These are phyloP conservation scores for Selenia dentaria DNA, from an alignment of 2,888 invertebrate species.

Conservation along the genomic window DNA sequence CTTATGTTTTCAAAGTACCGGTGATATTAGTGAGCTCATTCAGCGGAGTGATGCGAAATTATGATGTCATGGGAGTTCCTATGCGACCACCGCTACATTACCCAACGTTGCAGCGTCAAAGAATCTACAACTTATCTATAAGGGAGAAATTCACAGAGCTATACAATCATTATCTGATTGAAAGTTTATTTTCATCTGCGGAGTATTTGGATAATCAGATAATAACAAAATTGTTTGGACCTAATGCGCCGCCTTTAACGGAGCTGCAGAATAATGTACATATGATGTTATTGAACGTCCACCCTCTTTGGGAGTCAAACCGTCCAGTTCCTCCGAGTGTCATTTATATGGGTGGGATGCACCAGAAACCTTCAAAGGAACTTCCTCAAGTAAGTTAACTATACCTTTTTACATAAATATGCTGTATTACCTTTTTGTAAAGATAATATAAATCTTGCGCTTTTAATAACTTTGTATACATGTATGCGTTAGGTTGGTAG, in stretches of 20 bases:
- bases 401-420: too few relatives aligned
- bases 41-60: slow-evolving; percentile 6
- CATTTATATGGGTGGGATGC: slow-evolving; percentile 62
- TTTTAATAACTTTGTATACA: too few relatives aligned
- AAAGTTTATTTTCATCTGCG: slow-evolving; percentile 1
- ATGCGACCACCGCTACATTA: slow-evolving; percentile 13
- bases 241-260: slow-evolving; percentile 30
- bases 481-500: too few relatives aligned
- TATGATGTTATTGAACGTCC: slow-evolving; percentile 61
- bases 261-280: slow-evolving; percentile 47
- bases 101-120: slow-evolving; percentile 14
- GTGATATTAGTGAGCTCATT: slow-evolving; percentile 34
- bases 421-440: too few relatives aligned
- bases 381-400: slow-evolving; percentile 54
- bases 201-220: slow-evolving; percentile 23
- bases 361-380: slow-evolving; percentile 52
- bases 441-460: too few relatives aligned
- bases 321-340: slow-evolving; percentile 63
- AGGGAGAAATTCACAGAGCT: slow-evolving; percentile 24
- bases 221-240: slow-evolving; percentile 37
- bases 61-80: slow-evolving; percentile 20
- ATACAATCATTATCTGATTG: slow-evolving; percentile 15
- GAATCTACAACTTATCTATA: slow-evolving; percentile 16
- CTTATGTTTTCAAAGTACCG: slow-evolving; percentile 34
- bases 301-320: slow-evolving; percentile 55